A percentile compares a stretch with the other conserved stretches of the same genome.
These are phyloP conservation scores for Drosophila tanythrix DNA, from an alignment of 2,888 invertebrate genomes.

Conservation along the genomic window DNA sequence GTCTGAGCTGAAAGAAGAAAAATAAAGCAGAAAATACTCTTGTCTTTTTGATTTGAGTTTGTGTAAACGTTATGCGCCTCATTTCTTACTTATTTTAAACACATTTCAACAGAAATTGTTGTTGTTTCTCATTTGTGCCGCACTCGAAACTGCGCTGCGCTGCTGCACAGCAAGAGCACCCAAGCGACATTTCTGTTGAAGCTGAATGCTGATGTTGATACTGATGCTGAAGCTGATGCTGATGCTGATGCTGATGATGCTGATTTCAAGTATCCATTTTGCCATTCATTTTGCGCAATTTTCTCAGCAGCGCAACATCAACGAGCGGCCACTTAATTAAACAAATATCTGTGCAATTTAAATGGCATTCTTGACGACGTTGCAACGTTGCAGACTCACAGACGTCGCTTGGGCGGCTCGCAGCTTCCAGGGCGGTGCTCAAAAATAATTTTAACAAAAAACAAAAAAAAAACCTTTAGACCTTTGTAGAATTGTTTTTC, in stretches of 20 bases:
- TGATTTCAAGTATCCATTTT: slow-evolving; percentile 54
- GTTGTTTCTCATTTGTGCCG: slow-evolving; percentile 68
- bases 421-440: slow-evolving; percentile 63
- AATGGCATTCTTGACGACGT: slow-evolving; percentile 57
- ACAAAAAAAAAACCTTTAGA: slow-evolving; percentile 34
- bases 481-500: slow-evolving; percentile 62
- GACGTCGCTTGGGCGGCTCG: background rate
- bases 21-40: slow-evolving; percentile 50
- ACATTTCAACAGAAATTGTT: slow-evolving; percentile 78
- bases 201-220: slow-evolving; percentile 18
- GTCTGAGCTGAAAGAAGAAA: slow-evolving; percentile 30
- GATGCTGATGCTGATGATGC: slow-evolving; percentile 19
- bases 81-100: slow-evolving; percentile 55
- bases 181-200: slow-evolving; percentile 22
- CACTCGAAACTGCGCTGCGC: slow-evolving; percentile 57
- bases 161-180: slow-evolving; percentile 14
- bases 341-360: slow-evolving; percentile 72
- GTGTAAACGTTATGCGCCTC: slow-evolving; percentile 48
- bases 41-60: slow-evolving; percentile 57
- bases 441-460: slow-evolving; percentile 35
- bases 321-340: slow-evolving; percentile 70
- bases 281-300: slow-evolving; percentile 61
- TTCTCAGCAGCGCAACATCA: slow-evolving; percentile 50
- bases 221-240: slow-evolving; percentile 15
- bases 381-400: background rate